Evolutionary conservation across 2,113 vertebrate species (phyloP), one percentile per base, ranked within the genome.

Genomic region (Gobiocypris rarus): DNA sequence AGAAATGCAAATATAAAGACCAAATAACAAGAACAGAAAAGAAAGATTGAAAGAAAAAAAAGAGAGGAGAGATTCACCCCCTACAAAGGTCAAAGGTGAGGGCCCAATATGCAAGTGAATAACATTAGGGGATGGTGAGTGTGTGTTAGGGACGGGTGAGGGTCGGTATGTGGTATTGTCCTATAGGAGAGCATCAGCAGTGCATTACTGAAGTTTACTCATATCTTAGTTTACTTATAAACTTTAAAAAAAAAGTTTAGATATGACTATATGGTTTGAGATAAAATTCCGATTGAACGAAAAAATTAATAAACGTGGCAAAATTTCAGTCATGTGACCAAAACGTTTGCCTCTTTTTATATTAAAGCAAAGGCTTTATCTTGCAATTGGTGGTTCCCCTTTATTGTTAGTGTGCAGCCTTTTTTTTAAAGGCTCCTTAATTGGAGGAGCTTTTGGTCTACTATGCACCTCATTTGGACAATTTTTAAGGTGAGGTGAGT

Each of bases 71-170:
- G 75, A 84, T 87, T 43, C 31, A 84, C 82, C 61, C 87, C 70
- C 15, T 81, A 75, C 26, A 73, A 74, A 65, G 91, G 87, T 91
- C 87, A 92, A 80, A 92, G 90, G 89, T 45, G 58, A 88, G 81
- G 84, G 90, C 89, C 89, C 86, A 85, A 87, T 77, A 86, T 83
- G 87, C 76, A 79, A 89, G 90, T 81, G 82, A 79, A 70, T 65
- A 82, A 65, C 69, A 61, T 83, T 61, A 70, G 41, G 67, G 77
- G 13, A 52, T 69, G 43, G 58, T 70, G 63, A 28, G 58, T 75
- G 63, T 78, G 5, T 26, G 67, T 71, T 84, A 48, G 45, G 38
- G 38, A 38, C 38, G 38, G 3, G 6, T 86, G 15, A 50, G 84
- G 84, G 81, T 48, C 65, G 82, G 84, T 85, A 63, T 78, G 52